Base-by-base conservation (phyloP, 1,140 invertebrate genomes). In the Drosophila obscura region DNA sequence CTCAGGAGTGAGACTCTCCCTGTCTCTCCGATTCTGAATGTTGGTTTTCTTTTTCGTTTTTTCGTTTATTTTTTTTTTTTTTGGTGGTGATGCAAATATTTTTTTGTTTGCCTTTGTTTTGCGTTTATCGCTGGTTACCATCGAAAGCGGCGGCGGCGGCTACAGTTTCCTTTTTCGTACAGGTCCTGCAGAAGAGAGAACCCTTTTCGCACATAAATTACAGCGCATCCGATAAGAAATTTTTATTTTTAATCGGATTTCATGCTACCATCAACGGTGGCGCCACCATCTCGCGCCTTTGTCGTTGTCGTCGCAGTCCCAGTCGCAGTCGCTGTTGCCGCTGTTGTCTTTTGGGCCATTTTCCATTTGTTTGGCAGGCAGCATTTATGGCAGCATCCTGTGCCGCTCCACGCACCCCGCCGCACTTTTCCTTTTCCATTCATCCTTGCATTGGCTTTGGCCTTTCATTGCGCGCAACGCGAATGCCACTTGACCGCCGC, bases 231-330 rank as follows among this genome's bases (percentile, higher is more conserved):
- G 90, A 91, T 91, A 91, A 91, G 90, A 82, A 73, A 79, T 89
- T 91, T 85, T 90, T 91, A 91, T 91, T 91, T 91, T 91, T 91
- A 91, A 91, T 91, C 90, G 90, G 90, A 91, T 91, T 91, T 91
- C 83, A 88, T 88, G 83, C 62, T 88, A 71, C 83, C 83, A 82
- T 88, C 83, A 85, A 61, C 71, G 82, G 73, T 67, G 76, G 69
- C 81, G 73, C 60, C 74, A 48, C 59, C 67, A 71, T 43, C 66
- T 62, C 48, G 49, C 73, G 35, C 16, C 28, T 48, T 41, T 45
- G 51, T 41, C 63, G 31, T 52, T 66, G 48, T 63, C 58, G 76
- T 64, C 69, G 72, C 5, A 4, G 22, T 9, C 55, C 28, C 39
- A 26, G 64, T 35, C 59, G 22, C n/a, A 26, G 19, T 46, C 15